Percentiles rank a stretch among this genome's conserved stretches.
Evolutionary conservation across 2,888 invertebrate genomes (phyloP).

Genomic region (Carcina quercana): DNA sequence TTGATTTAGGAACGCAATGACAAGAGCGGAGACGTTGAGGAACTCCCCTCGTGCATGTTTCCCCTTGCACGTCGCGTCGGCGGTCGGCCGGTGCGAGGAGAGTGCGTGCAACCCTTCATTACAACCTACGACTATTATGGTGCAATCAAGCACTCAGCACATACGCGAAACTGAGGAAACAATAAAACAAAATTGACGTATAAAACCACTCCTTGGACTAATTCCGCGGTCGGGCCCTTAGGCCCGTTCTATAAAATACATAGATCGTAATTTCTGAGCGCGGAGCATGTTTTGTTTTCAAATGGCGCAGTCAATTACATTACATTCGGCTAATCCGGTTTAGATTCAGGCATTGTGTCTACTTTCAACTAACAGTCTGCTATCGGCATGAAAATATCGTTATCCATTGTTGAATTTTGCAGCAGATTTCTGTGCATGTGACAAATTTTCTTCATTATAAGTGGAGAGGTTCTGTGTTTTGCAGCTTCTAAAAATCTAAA

Average conservation of each 20-base stretch:
- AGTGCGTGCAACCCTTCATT: slow-evolving; percentile 69
- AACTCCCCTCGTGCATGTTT: slow-evolving; percentile 49
- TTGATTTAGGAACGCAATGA: slow-evolving; percentile 45
- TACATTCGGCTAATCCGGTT: background rate
- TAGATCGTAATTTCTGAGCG: slow-evolving; percentile 39
- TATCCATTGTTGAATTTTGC: background rate
- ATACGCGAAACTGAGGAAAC: slow-evolving; percentile 68
- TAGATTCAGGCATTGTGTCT: background rate
- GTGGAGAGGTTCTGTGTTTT: no score
- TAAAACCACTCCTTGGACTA: slow-evolving; percentile 61
- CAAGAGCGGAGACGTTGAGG: slow-evolving; percentile 56
- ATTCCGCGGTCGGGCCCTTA: slow-evolving; percentile 41
- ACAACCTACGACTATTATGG: slow-evolving; percentile 61
- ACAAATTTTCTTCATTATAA: no score
- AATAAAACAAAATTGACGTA: slow-evolving; percentile 68
- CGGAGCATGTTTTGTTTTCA: slow-evolving; percentile 24
- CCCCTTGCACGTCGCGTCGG: slow-evolving; percentile 44
- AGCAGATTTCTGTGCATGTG: background rate
- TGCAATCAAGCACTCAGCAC: slow-evolving; percentile 66
- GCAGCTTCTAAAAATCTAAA: no score
- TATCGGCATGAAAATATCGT: background rate
- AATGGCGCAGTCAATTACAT: slow-evolving; percentile 17
- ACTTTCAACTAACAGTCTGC: background rate
- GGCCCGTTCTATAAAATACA: slow-evolving; percentile 46
- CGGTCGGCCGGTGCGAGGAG: slow-evolving; percentile 23